These are phyloP conservation scores for Zophobas morio DNA, from an alignment of 1,140 invertebrate species.

Conservation along the genomic window DNA sequence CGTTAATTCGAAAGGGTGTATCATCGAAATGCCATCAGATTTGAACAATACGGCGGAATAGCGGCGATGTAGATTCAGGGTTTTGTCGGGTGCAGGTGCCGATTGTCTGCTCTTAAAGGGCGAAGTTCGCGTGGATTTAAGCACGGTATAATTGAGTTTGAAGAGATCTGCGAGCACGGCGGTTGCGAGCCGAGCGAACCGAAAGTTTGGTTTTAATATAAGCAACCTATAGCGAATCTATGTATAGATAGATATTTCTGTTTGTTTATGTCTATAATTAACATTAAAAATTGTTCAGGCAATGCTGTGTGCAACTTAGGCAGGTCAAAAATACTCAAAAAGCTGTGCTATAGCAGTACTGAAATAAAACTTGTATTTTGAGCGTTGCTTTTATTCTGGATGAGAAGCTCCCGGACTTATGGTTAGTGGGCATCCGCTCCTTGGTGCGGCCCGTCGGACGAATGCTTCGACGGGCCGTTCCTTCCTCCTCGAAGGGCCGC, in stretches of 20 bases:
- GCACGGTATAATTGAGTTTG: constrained; percentile 3
- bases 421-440: constrained; percentile 65
- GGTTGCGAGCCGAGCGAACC: background rate
- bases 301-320: constrained; percentile 65
- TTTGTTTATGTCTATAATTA: constrained; percentile 69
- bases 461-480: constrained; percentile 52
- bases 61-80: too few relatives aligned
- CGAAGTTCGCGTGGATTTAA: constrained; percentile 23
- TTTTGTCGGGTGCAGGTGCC: background rate
- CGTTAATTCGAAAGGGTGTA: too few relatives aligned
- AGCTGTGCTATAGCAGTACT: constrained; percentile 67
- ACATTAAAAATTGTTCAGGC: constrained; percentile 68
- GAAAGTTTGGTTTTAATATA: constrained; percentile 45
- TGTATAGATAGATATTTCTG: constrained; percentile 68
- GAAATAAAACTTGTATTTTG: constrained; percentile 69
- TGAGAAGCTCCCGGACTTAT: constrained; percentile 62
- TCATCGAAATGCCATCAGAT: background rate
- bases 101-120: constrained; percentile 18
- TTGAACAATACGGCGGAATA: background rate
- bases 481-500: constrained; percentile 23
- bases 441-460: constrained; percentile 58
- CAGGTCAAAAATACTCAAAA: constrained; percentile 69
- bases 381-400: constrained; percentile 66
- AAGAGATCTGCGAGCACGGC: constrained; percentile 7
- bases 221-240: constrained; percentile 63